phyloP scores from a whole-genome alignment of 1,140 invertebrate species.

The Caenorhabditis inopinata region DNA sequence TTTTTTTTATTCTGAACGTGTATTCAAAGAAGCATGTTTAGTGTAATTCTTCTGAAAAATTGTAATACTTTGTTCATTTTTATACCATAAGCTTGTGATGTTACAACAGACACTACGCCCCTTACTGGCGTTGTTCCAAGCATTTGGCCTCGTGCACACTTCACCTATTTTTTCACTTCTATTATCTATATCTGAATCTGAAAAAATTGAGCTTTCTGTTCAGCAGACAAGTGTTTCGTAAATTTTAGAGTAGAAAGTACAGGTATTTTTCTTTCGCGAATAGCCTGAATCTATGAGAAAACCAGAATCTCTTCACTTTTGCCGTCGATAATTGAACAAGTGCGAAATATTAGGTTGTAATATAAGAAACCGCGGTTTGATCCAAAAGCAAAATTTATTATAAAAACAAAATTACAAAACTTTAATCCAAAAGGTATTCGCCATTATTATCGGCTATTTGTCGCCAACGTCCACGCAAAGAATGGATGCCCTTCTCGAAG shows the following conservation, averaged over 20 bases:
- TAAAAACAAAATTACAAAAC: no score
- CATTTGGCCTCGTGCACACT: background rate
- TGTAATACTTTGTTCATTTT: background rate
- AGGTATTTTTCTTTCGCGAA: constrained; percentile 2
- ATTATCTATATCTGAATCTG: background rate
- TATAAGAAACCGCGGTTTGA: no score
- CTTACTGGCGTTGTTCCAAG: background rate
- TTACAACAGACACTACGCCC: background rate
- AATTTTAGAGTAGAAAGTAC: background rate
- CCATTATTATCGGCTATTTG: no score
- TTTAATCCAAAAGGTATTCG: no score
- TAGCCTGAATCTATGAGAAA: background rate
- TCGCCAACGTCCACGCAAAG: no score
- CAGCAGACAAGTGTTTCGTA: background rate
- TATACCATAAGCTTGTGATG: background rate
- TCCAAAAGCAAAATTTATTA: no score
- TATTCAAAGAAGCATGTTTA: background rate
- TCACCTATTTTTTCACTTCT: no score
- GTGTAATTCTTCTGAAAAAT: background rate
- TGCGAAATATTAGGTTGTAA: no score
- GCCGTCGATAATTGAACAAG: background rate
- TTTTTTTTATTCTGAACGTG: background rate
- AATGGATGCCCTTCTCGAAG: no score
- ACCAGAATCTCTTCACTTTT: background rate
- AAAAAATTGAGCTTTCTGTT: background rate